Evolutionary conservation across 2,113 vertebrate species (phyloP).

Genomic region (Baryphthengus martii): DNA sequence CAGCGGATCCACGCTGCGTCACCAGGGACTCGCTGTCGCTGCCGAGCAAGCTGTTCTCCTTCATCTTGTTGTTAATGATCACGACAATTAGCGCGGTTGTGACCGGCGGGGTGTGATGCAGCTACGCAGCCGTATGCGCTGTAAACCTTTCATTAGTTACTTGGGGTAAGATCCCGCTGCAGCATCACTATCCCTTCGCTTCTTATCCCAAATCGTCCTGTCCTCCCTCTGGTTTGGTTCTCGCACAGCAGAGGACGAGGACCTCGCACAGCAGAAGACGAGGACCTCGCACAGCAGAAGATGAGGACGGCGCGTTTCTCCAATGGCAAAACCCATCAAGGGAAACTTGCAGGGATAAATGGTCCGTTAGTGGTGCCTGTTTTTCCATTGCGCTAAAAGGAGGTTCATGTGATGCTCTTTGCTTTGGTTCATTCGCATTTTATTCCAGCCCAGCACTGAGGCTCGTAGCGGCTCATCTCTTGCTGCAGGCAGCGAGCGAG

Average conservation of each 20-base stretch:
- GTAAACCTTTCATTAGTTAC: neutral
- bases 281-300: neutral
- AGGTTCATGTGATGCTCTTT: neutral
- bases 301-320: neutral
- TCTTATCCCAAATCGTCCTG: neutral
- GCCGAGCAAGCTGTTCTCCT: neutral
- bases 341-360: neutral
- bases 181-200: fast-evolving
- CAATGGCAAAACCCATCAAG: neutral
- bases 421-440: neutral
- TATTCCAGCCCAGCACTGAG: fast-evolving
- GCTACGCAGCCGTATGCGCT: neutral
- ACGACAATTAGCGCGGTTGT: neutral
- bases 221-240: neutral
- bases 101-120: too few relatives aligned
- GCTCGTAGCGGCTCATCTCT: neutral
- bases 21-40: neutral
- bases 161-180: neutral
- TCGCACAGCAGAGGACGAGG: neutral
- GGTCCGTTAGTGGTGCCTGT: fast-evolving
- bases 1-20: fast-evolving
- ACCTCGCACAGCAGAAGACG: neutral
- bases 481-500: neutral
- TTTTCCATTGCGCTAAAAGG: neutral
- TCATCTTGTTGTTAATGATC: neutral